Evolutionary conservation across 2,888 invertebrate genomes (phyloP).

Genomic region (Synergus laeviventris): DNA sequence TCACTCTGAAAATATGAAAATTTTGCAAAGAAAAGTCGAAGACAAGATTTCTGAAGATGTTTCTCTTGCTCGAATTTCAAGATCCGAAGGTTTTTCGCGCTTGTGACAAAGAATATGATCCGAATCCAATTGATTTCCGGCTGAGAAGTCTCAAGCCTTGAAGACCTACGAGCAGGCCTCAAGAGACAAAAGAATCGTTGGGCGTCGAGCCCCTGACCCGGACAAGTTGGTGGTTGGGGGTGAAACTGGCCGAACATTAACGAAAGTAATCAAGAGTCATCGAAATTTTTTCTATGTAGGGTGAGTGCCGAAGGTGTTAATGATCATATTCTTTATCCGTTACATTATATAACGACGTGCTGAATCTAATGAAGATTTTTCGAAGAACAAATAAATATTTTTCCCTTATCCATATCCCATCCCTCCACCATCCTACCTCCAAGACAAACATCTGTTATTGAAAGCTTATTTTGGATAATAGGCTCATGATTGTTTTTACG

Average conservation of each 20-base stretch:
- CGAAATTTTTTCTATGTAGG: slow-evolving; percentile 62
- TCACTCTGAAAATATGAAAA: slow-evolving; percentile 73
- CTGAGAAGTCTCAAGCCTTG: slow-evolving; percentile 69
- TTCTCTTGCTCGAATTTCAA: slow-evolving; percentile 73
- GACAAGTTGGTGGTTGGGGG: slow-evolving; percentile 66
- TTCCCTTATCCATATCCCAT: slow-evolving; percentile 45
- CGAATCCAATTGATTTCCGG: slow-evolving; percentile 72
- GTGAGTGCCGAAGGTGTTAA: slow-evolving; percentile 66
- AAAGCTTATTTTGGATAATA: not conserved
- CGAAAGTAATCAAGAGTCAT: slow-evolving; percentile 64
- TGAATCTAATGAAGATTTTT: slow-evolving; percentile 45
- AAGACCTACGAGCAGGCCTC: slow-evolving; percentile 69
- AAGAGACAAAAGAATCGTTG: slow-evolving; percentile 67
- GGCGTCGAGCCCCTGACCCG: slow-evolving; percentile 66
- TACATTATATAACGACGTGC: slow-evolving; percentile 52
- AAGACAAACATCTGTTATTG: not conserved
- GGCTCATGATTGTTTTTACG: not conserved
- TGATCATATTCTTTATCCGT: slow-evolving; percentile 76
- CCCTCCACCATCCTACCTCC: slow-evolving; percentile 59
- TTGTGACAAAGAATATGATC: slow-evolving; percentile 76
- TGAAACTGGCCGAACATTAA: slow-evolving; percentile 65
- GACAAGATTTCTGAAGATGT: slow-evolving; percentile 74
- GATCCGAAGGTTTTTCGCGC: slow-evolving; percentile 73
- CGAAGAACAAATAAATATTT: slow-evolving; percentile 30
- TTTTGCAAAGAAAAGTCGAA: slow-evolving; percentile 73